Evolutionary conservation across 2,797 vertebrate genomes (phyloP).

Genomic region (Rachycentron canadum): DNA sequence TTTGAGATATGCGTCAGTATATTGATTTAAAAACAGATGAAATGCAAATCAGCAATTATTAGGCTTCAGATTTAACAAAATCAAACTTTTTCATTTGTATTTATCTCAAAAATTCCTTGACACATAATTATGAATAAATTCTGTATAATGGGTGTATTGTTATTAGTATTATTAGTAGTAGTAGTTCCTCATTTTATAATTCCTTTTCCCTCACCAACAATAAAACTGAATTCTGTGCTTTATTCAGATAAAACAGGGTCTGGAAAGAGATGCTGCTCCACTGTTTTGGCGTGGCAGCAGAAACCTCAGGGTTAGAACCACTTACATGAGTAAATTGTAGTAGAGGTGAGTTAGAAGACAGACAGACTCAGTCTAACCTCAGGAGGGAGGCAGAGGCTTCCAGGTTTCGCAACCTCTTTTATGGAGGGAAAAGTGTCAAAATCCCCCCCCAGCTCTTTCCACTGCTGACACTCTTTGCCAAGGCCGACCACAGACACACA

Average conservation of each 20-base stretch:
- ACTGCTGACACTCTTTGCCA: slow-evolving; percentile 44
- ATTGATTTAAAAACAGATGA: not conserved
- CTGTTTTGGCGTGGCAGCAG: not conserved
- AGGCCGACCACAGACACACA: slow-evolving; percentile 37
- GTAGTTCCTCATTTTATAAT: too few species aligned
- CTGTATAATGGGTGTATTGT: too few species aligned
- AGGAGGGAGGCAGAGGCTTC: slow-evolving; percentile 61
- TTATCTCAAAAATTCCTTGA: too few species aligned
- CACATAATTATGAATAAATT: too few species aligned
- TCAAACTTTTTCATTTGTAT: too few species aligned
- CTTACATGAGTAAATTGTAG: not conserved
- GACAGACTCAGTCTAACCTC: slow-evolving; percentile 46
- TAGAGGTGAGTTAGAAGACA: slow-evolving; percentile 16
- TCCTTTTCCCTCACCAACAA: too few species aligned
- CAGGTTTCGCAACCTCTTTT: slow-evolving; percentile 64
- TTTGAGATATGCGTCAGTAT: too few species aligned
- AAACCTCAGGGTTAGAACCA: not conserved
- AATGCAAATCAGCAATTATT: too few species aligned
- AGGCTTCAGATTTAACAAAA: too few species aligned
- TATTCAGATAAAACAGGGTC: too few species aligned
- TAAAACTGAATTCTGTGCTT: not conserved
- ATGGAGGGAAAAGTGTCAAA: slow-evolving; percentile 69
- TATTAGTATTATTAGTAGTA: too few species aligned
- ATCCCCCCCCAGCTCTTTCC: slow-evolving; percentile 71
- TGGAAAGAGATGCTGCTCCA: not conserved